Evolutionary conservation across 1,140 invertebrate genomes (phyloP).

Genomic region (Magallana ariakensis): DNA sequence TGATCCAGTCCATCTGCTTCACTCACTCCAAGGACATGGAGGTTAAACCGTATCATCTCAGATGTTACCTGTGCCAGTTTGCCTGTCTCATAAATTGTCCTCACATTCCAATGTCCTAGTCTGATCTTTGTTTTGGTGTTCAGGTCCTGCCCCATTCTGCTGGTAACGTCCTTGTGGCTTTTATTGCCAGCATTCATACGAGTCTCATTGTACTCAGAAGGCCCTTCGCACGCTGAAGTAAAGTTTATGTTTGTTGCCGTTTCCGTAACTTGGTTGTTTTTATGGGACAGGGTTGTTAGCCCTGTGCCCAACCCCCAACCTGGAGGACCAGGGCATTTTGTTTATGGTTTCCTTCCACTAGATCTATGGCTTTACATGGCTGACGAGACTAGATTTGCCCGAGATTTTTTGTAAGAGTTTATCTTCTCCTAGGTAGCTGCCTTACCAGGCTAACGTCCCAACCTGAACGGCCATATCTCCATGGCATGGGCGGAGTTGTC

Average conservation of each 20-base stretch:
- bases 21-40: constrained; percentile 53
- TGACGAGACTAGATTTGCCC: no score
- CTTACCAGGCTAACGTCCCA: background rate
- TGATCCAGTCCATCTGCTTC: constrained; percentile 57
- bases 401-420: background rate
- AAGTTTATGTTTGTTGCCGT: no score
- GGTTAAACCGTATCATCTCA: constrained; percentile 54
- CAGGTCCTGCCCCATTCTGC: constrained; percentile 46
- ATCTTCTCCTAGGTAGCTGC: background rate
- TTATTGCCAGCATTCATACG: no score
- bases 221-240: no score
- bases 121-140: constrained; percentile 59
- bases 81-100: constrained; percentile 58
- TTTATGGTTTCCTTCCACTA: no score
- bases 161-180: constrained; percentile 47
- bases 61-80: constrained; percentile 55
- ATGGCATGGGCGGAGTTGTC: no score
- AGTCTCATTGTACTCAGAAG: no score
- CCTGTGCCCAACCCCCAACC: no score
- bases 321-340: no score
- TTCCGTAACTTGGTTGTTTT: no score
- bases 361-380: no score
- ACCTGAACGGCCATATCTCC: background rate
- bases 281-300: no score
- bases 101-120: constrained; percentile 59